A percentile compares a stretch with the other conserved stretches of the same genome.
These are phyloP conservation scores for Reticulitermes lucifugus DNA, from an alignment of 2,888 invertebrate genomes.

Conservation along the genomic window DNA sequence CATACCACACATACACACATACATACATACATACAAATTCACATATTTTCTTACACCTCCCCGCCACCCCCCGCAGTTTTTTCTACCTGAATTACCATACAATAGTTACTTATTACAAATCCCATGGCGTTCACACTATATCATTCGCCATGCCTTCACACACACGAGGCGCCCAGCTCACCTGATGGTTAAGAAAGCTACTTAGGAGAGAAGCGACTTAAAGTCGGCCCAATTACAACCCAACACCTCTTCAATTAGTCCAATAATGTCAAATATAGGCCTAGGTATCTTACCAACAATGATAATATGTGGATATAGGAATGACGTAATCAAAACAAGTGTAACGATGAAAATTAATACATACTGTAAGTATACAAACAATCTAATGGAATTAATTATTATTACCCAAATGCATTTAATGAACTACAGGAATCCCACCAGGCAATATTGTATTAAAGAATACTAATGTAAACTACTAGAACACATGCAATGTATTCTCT, in stretches of 20 bases:
- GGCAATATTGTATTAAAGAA: too few relatives aligned
- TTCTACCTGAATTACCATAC: conserved; percentile 19
- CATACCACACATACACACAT: conserved; percentile 26
- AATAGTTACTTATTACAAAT: conserved; percentile 24
- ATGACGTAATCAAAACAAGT: too few relatives aligned
- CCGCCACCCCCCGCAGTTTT: neutral
- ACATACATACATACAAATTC: neutral
- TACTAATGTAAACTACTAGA: too few relatives aligned
- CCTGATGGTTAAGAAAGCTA: conserved; percentile 1
- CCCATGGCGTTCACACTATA: neutral
- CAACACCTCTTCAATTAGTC: neutral
- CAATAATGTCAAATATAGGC: neutral
- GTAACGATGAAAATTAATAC: too few relatives aligned
- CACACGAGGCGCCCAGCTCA: neutral
- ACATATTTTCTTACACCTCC: neutral
- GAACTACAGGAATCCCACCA: too few relatives aligned
- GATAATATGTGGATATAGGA: too few relatives aligned
- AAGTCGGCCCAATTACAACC: neutral
- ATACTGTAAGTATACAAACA: too few relatives aligned
- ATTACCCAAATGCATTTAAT: too few relatives aligned
- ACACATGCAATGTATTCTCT: too few relatives aligned
- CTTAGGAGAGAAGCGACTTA: neutral
- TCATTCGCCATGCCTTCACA: neutral
- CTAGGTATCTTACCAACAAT: too few relatives aligned
- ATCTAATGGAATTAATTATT: too few relatives aligned